Conservation (phyloP, 2,797 vertebrate species). For the Pseudomugil gertrudae region DNA sequence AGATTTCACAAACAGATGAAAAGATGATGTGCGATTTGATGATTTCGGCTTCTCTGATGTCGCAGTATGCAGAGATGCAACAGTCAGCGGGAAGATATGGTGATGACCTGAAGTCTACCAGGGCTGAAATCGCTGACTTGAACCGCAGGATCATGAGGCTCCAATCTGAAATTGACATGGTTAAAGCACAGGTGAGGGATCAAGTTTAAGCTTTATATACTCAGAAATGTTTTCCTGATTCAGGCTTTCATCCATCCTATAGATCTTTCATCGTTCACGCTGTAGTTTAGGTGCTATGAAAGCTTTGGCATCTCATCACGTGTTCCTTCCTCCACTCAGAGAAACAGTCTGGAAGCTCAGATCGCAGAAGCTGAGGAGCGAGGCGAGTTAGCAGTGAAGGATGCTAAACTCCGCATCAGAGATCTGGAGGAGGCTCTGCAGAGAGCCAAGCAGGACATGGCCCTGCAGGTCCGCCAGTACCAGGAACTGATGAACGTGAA, state of each 20-base stretch:
- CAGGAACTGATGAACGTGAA: conserved; percentile 93
- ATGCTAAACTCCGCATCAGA: conserved; percentile 83
- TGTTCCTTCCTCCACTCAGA: conserved; percentile 43
- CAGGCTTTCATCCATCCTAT: neutral
- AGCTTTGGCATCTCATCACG: neutral
- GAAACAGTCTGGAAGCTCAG: conserved; percentile 67
- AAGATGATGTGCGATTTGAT: neutral
- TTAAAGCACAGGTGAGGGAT: conserved; percentile 80
- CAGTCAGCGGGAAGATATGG: conserved; percentile 72
- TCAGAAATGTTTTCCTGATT: neutral
- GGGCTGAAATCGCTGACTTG: conserved; percentile 80
- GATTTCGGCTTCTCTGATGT: conserved; percentile 14
- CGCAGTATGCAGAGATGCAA: conserved; percentile 83
- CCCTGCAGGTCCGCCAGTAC: conserved; percentile 88
- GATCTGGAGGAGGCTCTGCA: conserved; percentile 88
- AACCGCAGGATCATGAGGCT: conserved; percentile 80
- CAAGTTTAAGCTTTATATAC: neutral
- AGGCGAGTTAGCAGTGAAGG: conserved; percentile 78
- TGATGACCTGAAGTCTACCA: conserved; percentile 77
- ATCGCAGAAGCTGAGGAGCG: conserved; percentile 75
- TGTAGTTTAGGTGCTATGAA: neutral
- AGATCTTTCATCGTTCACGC: neutral
- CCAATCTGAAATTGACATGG: conserved; percentile 80
- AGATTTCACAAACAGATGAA: neutral
- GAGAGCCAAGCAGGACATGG: conserved; percentile 91